phyloP scores from a whole-genome alignment of 2,113 vertebrate genomes.

The Sylvilagus bachmani region DNA sequence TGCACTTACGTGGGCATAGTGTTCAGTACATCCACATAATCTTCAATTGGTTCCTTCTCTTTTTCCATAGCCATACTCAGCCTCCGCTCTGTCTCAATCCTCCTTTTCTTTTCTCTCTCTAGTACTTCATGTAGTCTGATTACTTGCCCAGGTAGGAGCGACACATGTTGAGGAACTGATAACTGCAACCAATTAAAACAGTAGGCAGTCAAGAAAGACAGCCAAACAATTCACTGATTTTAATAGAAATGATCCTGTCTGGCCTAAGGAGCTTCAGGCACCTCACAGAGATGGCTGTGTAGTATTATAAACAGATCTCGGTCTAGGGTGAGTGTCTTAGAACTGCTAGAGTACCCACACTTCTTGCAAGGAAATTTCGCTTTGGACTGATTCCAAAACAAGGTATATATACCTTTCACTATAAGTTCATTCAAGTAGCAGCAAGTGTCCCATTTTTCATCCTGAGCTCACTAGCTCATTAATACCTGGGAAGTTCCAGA shows the following conservation, averaged over 20 bases:
- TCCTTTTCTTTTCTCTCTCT: conserved; percentile 87
- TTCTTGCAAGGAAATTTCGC: neutral
- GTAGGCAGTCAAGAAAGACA: conserved; percentile 31
- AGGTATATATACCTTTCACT: neutral
- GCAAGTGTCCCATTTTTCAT: neutral
- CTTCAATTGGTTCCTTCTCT: conserved; percentile 41
- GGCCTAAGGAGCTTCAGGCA: neutral
- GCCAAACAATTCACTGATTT: neutral
- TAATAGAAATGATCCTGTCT: neutral
- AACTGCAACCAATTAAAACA: conserved; percentile 83
- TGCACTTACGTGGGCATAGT: conserved; percentile 85
- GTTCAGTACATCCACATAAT: conserved; percentile 52
- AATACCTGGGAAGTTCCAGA: neutral
- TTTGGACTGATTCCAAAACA: neutral
- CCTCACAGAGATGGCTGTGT: neutral
- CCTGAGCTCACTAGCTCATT: neutral
- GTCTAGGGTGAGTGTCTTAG: neutral
- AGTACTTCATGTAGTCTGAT: conserved; percentile 87
- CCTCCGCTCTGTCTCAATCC: conserved; percentile 8
- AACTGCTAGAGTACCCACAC: neutral
- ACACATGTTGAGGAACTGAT: conserved; percentile 87
- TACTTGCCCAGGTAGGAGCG: conserved; percentile 91
- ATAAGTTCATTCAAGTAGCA: neutral
- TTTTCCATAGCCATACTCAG: neutral
- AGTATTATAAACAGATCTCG: neutral